Conservation (phyloP, 2,113 vertebrate genomes). For the Ctenomys sociabilis region DNA sequence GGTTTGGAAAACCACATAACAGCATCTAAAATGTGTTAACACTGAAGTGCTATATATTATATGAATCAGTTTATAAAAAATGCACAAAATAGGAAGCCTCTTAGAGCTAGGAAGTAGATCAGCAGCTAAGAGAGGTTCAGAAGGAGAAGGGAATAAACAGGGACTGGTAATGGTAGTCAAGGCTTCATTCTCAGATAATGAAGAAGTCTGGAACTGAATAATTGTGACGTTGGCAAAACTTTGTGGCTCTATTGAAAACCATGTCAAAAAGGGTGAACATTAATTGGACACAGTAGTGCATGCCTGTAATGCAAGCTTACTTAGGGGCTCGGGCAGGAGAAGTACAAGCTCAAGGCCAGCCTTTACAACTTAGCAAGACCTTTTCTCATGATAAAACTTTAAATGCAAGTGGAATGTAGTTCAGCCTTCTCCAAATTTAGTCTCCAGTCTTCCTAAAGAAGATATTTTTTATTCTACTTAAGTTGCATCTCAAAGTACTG, state of each 20-base stretch:
- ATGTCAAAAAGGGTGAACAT: not conserved
- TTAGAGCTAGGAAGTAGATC: not conserved
- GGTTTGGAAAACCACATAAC: not conserved
- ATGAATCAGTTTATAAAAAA: not conserved
- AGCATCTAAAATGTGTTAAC: too few species aligned
- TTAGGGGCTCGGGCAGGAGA: too few species aligned
- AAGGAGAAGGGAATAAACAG: not conserved
- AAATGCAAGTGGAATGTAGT: not conserved
- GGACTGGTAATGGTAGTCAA: not conserved
- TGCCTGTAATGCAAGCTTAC: too few species aligned
- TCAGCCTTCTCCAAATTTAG: not conserved
- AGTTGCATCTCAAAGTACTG: not conserved
- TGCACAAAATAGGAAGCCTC: not conserved
- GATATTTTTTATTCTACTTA: not conserved
- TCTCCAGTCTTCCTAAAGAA: not conserved
- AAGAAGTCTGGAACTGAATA: not conserved
- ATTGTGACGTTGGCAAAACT: not conserved
- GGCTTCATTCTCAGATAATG: rapidly evolving
- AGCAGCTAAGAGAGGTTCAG: not conserved
- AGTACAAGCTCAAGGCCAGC: not conserved
- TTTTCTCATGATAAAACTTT: not conserved
- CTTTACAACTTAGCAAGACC: not conserved
- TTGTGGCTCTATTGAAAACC: not conserved
- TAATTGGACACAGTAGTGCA: too few species aligned
- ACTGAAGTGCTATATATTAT: too few species aligned